Evolutionary conservation across 2,797 vertebrate species (phyloP).

Genomic region (Lepilemur septentrionalis): DNA sequence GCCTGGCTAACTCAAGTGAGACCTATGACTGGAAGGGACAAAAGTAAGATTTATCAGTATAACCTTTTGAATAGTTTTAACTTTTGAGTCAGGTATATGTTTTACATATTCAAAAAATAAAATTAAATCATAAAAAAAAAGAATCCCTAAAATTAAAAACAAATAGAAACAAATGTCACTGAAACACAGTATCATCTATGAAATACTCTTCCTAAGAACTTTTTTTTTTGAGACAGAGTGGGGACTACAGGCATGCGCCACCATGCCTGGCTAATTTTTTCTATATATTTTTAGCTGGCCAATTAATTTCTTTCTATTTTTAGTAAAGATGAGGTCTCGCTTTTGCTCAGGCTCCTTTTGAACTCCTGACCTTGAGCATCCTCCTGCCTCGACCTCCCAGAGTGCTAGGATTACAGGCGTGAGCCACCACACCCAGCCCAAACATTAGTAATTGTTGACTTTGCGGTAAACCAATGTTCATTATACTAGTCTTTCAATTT

Average conservation of each 20-base stretch:
- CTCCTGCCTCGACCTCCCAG: no score
- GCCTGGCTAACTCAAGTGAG: background rate
- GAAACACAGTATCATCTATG: background rate
- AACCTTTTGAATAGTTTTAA: background rate
- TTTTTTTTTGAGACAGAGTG: background rate
- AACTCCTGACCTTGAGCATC: no score
- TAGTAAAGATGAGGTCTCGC: no score
- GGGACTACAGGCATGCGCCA: no score
- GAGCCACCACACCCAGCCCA: no score
- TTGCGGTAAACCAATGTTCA: background rate
- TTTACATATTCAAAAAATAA: background rate
- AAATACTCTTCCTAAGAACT: background rate
- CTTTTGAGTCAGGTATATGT: background rate
- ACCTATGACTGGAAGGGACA: background rate
- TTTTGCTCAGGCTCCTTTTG: no score
- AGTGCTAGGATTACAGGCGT: no score
- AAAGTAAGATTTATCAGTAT: background rate
- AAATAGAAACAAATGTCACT: background rate
- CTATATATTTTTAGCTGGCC: no score
- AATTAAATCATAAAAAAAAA: slow-evolving; percentile 24
- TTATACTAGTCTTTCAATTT: background rate
- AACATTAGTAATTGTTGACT: background rate
- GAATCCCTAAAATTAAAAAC: background rate
- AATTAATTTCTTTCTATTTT: no score
- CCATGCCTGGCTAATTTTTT: no score